Evolutionary conservation across 2,797 vertebrate genomes (phyloP).

Genomic region (Coranthus polyacanthus): DNA sequence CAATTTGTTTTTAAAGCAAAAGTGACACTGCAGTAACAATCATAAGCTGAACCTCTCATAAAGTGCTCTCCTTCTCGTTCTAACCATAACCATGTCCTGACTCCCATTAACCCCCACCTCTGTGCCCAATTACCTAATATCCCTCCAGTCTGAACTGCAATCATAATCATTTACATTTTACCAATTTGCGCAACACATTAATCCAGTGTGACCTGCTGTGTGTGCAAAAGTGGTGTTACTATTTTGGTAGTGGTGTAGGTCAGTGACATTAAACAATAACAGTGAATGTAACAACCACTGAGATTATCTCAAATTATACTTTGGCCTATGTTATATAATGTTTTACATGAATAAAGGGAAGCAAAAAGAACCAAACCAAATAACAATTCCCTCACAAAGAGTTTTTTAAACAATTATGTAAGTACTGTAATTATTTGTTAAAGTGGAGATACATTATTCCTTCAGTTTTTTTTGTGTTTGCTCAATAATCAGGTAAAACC

Average conservation of each 20-base stretch:
- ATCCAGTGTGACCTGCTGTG: background rate
- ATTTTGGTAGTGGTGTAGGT: background rate
- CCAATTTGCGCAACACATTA: background rate
- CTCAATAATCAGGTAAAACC: too few species aligned
- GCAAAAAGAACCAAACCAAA: background rate
- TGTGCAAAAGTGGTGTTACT: background rate
- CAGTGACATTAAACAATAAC: background rate
- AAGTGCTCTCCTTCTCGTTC: conserved; percentile 71
- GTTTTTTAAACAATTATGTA: background rate
- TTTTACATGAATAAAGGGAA: background rate
- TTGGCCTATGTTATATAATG: background rate
- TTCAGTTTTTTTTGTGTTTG: background rate
- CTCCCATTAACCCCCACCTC: conserved; percentile 51
- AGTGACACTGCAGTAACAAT: conserved; percentile 77
- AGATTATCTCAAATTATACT: background rate
- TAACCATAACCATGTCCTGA: conserved; percentile 59
- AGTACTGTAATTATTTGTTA: background rate
- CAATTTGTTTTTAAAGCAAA: conserved; percentile 85
- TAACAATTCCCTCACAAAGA: too few species aligned
- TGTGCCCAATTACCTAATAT: conserved; percentile 46
- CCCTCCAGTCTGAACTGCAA: conserved; percentile 24
- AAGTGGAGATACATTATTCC: background rate
- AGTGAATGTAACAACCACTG: too few species aligned
- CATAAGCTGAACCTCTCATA: conserved; percentile 75
- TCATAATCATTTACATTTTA: conserved; percentile 34